These are phyloP conservation scores for Battus philenor DNA, from an alignment of 1,140 invertebrate species.

Conservation along the genomic window DNA sequence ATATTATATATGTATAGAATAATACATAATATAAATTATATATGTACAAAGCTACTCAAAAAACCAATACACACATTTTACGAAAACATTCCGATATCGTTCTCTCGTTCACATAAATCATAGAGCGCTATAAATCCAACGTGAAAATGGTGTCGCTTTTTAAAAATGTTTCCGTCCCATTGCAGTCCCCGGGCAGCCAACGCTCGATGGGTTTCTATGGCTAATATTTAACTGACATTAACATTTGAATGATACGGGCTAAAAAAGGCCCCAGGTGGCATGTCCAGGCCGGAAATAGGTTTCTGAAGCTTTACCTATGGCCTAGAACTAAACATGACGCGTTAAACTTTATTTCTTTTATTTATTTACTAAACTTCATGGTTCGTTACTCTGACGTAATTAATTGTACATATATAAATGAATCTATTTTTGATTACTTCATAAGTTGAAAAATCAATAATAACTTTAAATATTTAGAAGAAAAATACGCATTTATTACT, in stretches of 20 bases:
- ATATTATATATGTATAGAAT: too few relatives aligned
- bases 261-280: constrained; percentile 54
- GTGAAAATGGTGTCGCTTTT: constrained; percentile 27
- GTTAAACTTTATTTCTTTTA: too few relatives aligned
- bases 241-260: constrained; percentile 59
- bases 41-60: too few relatives aligned
- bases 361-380: too few relatives aligned
- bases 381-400: too few relatives aligned
- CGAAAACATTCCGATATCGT: background rate
- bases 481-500: too few relatives aligned
- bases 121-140: constrained; percentile 28
- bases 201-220: constrained; percentile 33
- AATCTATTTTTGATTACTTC: too few relatives aligned
- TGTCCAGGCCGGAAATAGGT: constrained; percentile 49
- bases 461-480: too few relatives aligned
- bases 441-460: too few relatives aligned
- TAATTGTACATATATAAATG: too few relatives aligned
- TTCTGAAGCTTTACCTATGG: constrained; percentile 25
- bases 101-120: constrained; percentile 14
- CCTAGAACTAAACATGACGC: constrained; percentile 11
- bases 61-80: too few relatives aligned
- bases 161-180: constrained; percentile 44
- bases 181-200: constrained; percentile 24
- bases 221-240: constrained; percentile 52
- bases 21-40: too few relatives aligned